Base-by-base conservation (phyloP, 2,113 vertebrate genomes). In the Scomber colias region DNA sequence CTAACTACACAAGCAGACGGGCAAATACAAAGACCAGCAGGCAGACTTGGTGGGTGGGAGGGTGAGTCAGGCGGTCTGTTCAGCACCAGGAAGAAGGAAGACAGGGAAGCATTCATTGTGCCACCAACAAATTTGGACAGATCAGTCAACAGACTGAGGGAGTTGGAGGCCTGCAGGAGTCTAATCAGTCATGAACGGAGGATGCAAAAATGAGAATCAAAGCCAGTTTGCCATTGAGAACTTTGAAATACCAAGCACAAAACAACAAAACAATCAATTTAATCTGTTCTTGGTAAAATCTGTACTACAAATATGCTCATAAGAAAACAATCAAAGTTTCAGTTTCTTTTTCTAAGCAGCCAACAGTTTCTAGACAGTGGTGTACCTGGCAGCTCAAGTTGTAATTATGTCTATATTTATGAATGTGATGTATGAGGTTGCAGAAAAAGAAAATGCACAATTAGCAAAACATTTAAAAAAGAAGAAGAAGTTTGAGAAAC, bases 1-100 rank as follows among this genome's bases (percentile, higher is more conserved):
- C 53, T 57, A 86, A 72, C 77, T 65, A 44, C 66, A 83, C 67
- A 70, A 76, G 30, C 71, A 77, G 77, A 54, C 11, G 11, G 46
- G 3, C 45, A 81, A 63, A 82, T 56, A 73, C 66, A 63, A n/a
- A 72, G 81, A 78, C 45, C 21, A 24, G 69, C 75, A 72, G 57
- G 65, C 54, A 70, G 77, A 87, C 50, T 27, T 66, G 75, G 72
- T 66, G 79, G 30, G 27, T 21, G 35, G 70, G 72, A 81, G 21
- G 21, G 21, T 81, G 53, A 70, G 30, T 40, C 31, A 81, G 70
- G 73, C 30, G 11, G 63, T 67, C 56, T 77, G 75, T 59, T 81
- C 56, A 27, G 61, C 48, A 75, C 10, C 21, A 66, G 51, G 50
- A 75, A 71, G 55, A 71, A 66, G 51, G 50, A 75, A 71, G 55